Base-by-base conservation (phyloP, 2,888 invertebrate genomes). In the Harpalus rubripes region DNA sequence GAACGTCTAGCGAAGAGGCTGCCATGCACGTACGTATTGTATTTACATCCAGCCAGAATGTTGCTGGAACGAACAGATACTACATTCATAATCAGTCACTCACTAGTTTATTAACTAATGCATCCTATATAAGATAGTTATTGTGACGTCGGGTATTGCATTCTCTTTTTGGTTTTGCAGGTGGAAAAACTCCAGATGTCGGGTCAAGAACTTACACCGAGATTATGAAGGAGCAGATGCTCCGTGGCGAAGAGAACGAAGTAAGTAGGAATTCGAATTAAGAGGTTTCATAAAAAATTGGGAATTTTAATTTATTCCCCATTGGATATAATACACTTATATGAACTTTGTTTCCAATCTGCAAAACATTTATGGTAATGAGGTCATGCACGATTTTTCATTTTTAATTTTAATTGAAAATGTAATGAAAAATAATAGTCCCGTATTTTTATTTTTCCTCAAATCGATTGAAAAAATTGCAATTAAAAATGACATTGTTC, bases 121-220 rank as follows among this genome's bases (percentile, higher is more conserved):
- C 78, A 78, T 74, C 41, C 72, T 52, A 52, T 52, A 52, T 52
- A 52, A 52, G 72, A 41, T 74, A 32, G 16, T 61, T 7, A 10
- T 63, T 61, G 58, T 7, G 16, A 52, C 12, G 12, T 58, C 65
- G 12, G 7, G 5, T 80, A 41, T 59, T 72, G 58, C 72, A 83
- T 74, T 74, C 39, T 74, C 5, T 22, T 32, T 83, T 86, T 88
- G 89, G 89, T 92, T 91, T 94, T 96, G 87, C 94, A 98, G 98
- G 98, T 92, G 99, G 98, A 22, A 98, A 99, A 93, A 99, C 99
- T 65, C 99, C 99, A 56, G 99, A 99, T 93, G 93, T 97, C 88
- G 96, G 97, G 85, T 97, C 98, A 4, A 94, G 99, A 89, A 98
- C 98, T 12, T 99, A 98, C 90, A 96, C 97, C 63, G 97, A 98